Evolutionary conservation across 1,140 invertebrate genomes (phyloP), one percentile per base, ranked within the genome.

Genomic region (Leptoteleia sp.): DNA sequence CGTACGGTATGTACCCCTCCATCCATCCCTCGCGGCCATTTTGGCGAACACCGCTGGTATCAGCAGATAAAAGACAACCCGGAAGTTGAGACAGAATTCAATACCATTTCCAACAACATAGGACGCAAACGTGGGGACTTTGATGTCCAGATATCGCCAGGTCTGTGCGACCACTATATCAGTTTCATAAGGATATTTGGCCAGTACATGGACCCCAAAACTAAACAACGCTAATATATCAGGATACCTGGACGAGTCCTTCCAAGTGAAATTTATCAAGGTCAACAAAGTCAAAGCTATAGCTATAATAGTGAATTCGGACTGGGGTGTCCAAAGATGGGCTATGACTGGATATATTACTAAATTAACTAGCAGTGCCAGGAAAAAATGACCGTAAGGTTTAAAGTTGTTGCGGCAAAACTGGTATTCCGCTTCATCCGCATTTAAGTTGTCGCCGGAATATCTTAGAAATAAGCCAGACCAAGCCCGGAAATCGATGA

Each of bases 141-240:
- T 92, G 9, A 95, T 88, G 80, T 96, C 94, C 0, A 95, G 82
- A 80, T 95, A 95, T 11, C 94, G 84, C 95, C 94, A 95, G 0
- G 93, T 93, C 62, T 94, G 93, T 6, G 93, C 92, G 0, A 95
- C 94, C 0, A 95, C 94, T 0, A 94, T 92, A 62, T 96, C 94
- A 59, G 93, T 93, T 80, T 95, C 95, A 70, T 95, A 96, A 0
- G 95, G 95, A 89, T 96, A 96, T 82, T 95, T 95, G 0, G 94
- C 94, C 0, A 96, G 87, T 0, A 96, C 94, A 80, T 96, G 94
- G 0, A 95, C 91, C 1, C 92, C 92, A 81, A 96, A 96, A 4
- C 95, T 95, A 2, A 96, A 89, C 0, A 96, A 88, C 0, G 93
- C 92, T 3, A 96, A 83, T 5, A 93, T 88, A 82, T 96, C 95